Percentiles rank a stretch among this genome's conserved stretches.
Evolutionary conservation across 2,888 invertebrate genomes (phyloP).

Genomic region (Eristalis arbustorum): DNA sequence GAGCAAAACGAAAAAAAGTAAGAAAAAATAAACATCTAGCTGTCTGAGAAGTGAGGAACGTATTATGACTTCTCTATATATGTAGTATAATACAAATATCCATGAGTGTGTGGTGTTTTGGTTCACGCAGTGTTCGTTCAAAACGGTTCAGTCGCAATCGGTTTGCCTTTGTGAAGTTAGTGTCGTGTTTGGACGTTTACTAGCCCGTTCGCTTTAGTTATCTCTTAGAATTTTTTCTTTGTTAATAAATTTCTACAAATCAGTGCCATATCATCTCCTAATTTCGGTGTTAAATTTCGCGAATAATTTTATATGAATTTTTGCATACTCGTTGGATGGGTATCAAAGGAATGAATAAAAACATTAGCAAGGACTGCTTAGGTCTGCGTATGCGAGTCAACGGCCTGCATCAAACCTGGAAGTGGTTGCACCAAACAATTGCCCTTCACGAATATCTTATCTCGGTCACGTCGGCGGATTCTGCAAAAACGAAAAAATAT

Average conservation of each 20-base stretch:
- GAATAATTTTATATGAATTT: constrained; percentile 56
- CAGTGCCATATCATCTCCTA: neutral
- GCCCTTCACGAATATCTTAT: constrained; percentile 93
- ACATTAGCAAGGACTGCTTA: constrained; percentile 82
- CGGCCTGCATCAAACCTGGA: constrained; percentile 95
- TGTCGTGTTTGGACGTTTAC: constrained; percentile 6
- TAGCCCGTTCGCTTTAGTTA: constrained; percentile 11
- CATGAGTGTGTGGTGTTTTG: too few species aligned
- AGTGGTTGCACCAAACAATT: constrained; percentile 96
- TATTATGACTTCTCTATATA: constrained; percentile 8
- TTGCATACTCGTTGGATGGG: constrained; percentile 76
- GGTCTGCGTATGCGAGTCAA: constrained; percentile 94
- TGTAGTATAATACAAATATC: neutral
- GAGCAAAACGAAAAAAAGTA: constrained; percentile 26
- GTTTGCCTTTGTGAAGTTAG: constrained; percentile 55
- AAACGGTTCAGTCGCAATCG: constrained; percentile 45
- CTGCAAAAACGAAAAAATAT: constrained; percentile 80
- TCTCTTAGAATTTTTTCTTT: constrained; percentile 20
- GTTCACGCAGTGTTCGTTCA: constrained; percentile 27
- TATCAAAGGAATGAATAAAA: constrained; percentile 77
- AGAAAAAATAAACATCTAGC: constrained; percentile 26
- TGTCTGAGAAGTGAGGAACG: constrained; percentile 16
- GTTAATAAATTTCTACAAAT: constrained; percentile 11
- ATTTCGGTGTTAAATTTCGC: neutral
- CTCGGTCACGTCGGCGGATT: constrained; percentile 88